Base-by-base conservation (phyloP, 2,797 vertebrate genomes). In the Sebastes steindachneri region DNA sequence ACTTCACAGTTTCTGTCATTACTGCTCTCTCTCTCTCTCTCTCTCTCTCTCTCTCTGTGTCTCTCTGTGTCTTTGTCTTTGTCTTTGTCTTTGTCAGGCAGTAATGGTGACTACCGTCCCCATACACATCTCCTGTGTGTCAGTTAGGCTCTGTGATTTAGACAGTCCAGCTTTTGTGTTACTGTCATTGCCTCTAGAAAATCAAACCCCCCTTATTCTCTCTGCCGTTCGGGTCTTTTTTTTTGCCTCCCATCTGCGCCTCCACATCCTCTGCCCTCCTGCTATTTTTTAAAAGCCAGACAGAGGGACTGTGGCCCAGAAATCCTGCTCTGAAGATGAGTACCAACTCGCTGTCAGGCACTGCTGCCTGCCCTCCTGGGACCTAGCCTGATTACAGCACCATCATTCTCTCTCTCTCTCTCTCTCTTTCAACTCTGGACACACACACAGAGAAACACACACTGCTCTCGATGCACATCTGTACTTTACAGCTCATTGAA, bases 321-420 rank as follows among this genome's bases (percentile, higher is more conserved):
- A 94, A 93, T 83, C 41, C 82, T 82, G 73, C 76, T 80, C 48
- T 87, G 73, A 85, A 87, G 76, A 83, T 83, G 89, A 79, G 76
- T 75, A 89, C 85, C 83, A 83, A 87, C 84, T 84, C 74, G 57
- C 83, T 86, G 88, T 93, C 90, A 84, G 88, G 88, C 87, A 68
- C 83, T 82, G 74, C 84, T 87, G 88, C 83, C 86, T 55, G 75
- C 74, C 85, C 95, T 82, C 88, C 54, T 35, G 94, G 90, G 94
- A 94, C 75, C 82, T 94, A 93, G 92, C 93, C 93, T 93, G 93
- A 92, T 92, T 94, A 93, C 80, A 88, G 87, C 84, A 25, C 78
- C 83, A 89, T 84, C 85, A 83, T 82, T 92, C 67, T 69, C 67
- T 68, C 62, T n/a, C 45, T 45, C 45, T 41, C 37, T 17, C 90